Base-by-base conservation (phyloP, 2,113 vertebrate genomes). In the Phyllostomus hastatus region DNA sequence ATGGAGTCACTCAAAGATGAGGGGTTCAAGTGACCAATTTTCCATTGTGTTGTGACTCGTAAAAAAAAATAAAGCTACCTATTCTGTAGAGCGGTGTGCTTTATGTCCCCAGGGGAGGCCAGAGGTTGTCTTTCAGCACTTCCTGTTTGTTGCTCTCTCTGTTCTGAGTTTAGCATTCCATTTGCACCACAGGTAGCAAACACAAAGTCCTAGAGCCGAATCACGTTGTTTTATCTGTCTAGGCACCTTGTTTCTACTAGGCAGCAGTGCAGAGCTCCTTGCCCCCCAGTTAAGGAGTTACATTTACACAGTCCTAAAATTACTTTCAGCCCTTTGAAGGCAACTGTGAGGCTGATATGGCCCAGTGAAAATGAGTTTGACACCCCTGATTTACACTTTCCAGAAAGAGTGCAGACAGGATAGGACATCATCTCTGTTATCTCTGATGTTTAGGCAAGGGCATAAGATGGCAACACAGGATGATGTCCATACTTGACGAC, bases 391-490 rank as follows among this genome's bases (percentile, higher is more conserved):
- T 85, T 84, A 88, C 59, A 80, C 64, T 90, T 86, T 52, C 41
- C 73, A 80, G 64, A 80, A 90, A 81, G 89, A 22, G 61, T 92
- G 35, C 48, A 76, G 92, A 91, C 70, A 95, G 88, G 43, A 59
- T 22, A 81, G 84, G 43, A 59, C 22, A 78, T 24, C 64, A 48
- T 61, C 57, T 90, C 85, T 83, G 48, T 78, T 91, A 85, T 67
- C 88, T 80, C 41, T 86, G 84, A 48, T 89, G 70, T 79, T 87
- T 91, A 85, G 46, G 48, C 57, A 73, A 17, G 26, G 75, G 46
- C 82, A 61, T 76, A 80, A 24, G n/a, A 61, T 84, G 52, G 54
- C 80, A 70, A 28, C 31, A 28, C 38, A 35, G 22, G 17, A 24
- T 54, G 73, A 73, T 88, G n/a, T 0, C 66, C 69, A 78, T 35